These are phyloP conservation scores for Drosophila leonis DNA, from an alignment of 2,888 invertebrate genomes.

Conservation along the genomic window DNA sequence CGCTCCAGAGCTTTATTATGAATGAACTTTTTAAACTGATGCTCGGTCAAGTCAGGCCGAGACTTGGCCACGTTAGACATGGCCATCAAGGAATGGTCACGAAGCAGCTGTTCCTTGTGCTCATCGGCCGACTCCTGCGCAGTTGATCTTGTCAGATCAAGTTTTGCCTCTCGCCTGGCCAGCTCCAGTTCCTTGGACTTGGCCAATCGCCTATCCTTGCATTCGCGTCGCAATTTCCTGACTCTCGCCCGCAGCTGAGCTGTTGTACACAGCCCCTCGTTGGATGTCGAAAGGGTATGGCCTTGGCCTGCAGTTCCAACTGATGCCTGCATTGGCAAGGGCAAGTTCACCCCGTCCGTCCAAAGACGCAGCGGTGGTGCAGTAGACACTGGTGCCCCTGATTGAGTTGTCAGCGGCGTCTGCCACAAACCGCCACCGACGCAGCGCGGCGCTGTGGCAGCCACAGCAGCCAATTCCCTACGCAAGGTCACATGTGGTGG, in stretches of 20 bases:
- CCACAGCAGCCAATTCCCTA: constrained; percentile 45
- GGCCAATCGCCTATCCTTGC: constrained; percentile 16
- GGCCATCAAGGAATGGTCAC: neutral
- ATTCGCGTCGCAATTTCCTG: constrained; percentile 18
- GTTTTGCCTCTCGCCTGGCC: neutral
- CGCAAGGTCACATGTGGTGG: constrained; percentile 9
- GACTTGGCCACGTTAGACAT: neutral
- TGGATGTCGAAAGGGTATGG: neutral
- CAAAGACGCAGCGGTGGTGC: constrained; percentile 1
- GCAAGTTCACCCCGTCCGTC: constrained; percentile 18
- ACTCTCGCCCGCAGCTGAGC: constrained; percentile 8
- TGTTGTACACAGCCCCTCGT: neutral
- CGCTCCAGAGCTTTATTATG: neutral
- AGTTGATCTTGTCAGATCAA: neutral
- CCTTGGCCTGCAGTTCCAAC: neutral
- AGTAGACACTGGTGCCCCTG: constrained; percentile 3
- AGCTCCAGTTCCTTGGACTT: constrained; percentile 1
- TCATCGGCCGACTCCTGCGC: accelerated
- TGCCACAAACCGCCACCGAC: constrained; percentile 38
- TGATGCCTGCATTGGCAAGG: constrained; percentile 3
- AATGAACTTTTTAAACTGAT: neutral
- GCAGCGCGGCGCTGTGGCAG: constrained; percentile 37
- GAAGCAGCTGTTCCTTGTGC: neutral
- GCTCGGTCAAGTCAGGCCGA: neutral
- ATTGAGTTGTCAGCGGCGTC: constrained; percentile 4